phyloP scores from a whole-genome alignment of 2,797 vertebrate genomes.

The Tauraco hartlaubi region DNA sequence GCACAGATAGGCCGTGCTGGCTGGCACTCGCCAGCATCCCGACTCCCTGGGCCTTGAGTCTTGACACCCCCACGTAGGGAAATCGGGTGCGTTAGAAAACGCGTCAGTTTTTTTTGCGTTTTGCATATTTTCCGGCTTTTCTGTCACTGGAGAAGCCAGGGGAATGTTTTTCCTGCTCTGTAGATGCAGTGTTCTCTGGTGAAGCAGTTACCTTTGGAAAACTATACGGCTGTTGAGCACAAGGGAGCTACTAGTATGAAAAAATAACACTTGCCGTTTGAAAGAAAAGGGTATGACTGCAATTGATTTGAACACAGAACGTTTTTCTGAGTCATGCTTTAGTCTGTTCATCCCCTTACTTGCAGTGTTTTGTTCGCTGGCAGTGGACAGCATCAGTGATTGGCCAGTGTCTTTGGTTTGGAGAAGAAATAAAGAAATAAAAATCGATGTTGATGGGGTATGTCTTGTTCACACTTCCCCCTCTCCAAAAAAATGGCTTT shows the following conservation, averaged over 20 bases:
- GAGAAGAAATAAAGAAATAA: background rate
- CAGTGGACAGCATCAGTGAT: background rate
- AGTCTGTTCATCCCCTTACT: background rate
- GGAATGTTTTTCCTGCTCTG: background rate
- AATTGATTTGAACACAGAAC: rapidly evolving
- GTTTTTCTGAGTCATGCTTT: background rate
- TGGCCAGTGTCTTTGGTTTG: background rate
- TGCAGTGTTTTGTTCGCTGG: background rate
- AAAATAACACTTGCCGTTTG: too few species aligned
- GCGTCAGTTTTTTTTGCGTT: rapidly evolving
- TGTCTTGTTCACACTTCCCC: rapidly evolving
- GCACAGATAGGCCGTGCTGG: background rate
- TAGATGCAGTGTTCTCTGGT: rapidly evolving
- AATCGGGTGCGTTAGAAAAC: rapidly evolving
- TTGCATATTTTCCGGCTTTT: rapidly evolving
- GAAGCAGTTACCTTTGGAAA: background rate
- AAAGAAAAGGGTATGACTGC: background rate
- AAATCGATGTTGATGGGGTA: background rate
- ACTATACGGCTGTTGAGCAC: rapidly evolving
- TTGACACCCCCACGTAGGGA: too few species aligned
- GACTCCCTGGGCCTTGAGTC: rapidly evolving
- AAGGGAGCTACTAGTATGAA: background rate
- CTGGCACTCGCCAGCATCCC: too few species aligned
- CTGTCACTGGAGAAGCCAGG: background rate
- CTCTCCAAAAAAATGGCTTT: background rate